These are phyloP conservation scores for Urophycis tenuis DNA, from an alignment of 2,797 vertebrate species.

Conservation along the genomic window DNA sequence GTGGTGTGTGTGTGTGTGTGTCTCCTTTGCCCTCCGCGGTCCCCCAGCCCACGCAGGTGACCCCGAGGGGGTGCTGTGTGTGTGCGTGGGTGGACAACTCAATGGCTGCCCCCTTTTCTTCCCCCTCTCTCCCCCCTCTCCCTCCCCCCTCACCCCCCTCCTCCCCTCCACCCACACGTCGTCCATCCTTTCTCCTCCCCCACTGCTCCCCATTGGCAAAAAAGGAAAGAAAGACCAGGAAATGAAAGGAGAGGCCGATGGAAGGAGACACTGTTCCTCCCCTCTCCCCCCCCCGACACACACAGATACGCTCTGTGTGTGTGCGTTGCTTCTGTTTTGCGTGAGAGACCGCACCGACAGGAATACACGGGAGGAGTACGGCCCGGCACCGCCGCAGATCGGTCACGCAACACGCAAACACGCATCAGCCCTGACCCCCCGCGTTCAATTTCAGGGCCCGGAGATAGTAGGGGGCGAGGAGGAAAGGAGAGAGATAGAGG, in stretches of 20 bases:
- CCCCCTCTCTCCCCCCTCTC: constrained; percentile 5
- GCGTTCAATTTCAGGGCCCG: too few relatives aligned
- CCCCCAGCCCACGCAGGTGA: constrained; percentile 65
- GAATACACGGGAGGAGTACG: background rate
- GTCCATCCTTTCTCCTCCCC: background rate
- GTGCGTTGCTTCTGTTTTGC: too few relatives aligned
- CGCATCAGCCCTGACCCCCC: too few relatives aligned
- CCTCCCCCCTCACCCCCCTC: background rate
- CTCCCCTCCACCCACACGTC: background rate
- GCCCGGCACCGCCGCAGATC: too few relatives aligned
- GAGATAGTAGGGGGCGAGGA: background rate
- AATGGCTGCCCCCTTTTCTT: constrained; percentile 53
- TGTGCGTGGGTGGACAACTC: constrained; percentile 71
- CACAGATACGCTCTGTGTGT: background rate
- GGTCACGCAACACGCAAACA: too few relatives aligned
- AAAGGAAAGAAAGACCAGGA: background rate
- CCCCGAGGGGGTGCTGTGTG: constrained; percentile 59
- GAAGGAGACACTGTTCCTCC: background rate
- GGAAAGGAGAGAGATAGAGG: background rate
- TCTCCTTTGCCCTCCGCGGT: constrained; percentile 42
- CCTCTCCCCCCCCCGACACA: background rate
- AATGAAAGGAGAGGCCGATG: background rate
- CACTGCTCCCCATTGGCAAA: too few relatives aligned
- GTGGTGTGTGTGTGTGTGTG: background rate
- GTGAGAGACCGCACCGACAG: too few relatives aligned